Base-by-base conservation (phyloP, 2,888 invertebrate genomes). In the Mythimna impura region DNA sequence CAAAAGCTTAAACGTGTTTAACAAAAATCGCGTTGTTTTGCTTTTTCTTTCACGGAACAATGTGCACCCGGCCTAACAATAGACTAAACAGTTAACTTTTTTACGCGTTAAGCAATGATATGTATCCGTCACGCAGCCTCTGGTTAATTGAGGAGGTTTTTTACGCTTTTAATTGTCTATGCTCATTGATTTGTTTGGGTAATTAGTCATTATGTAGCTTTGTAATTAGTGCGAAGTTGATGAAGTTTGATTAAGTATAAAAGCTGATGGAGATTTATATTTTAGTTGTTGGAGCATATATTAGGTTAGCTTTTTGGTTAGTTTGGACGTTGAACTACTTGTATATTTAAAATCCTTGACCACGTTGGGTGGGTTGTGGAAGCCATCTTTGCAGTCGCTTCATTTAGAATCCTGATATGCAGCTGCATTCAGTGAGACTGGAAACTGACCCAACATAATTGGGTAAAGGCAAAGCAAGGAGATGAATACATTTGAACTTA, bases 1-100 rank as follows among this genome's bases (percentile, higher is more conserved):
- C 0, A n/a, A 52, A n/a, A 20, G 40, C 43, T 36, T 61, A 71
- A 65, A 66, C 14, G 14, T 7, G 6, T 73, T 20, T 57, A n/a
- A 63, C 34, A 57, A 69, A 75, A 70, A 60, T 54, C 43, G 17
- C 8, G 12, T 47, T n/a, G 14, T 25, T 30, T 61, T 73, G 57
- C 30, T 67, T 70, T 52, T 52, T 34, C 4, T 25, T 10, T 3
- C 55, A 66, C 40, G 6, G 25, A 50, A 62, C 83, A 76, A 66
- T 78, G 63, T 83, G 63, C 20, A 74, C 52, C 8, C 61, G 12
- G 30, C 82, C 65, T 83, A 84, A 86, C 86, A 84, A 76, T 86
- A 85, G 86, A 85, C 71, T 50, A 69, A 80, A 84, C 84, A 54
- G 79, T 86, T 76, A 73, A 73, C 66, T 77, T 85, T 86, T 83